A percentile compares a stretch with the other conserved stretches of the same genome.
Evolutionary conservation across 2,888 invertebrate species (phyloP).

Genomic region (Zeuzera pyrina): DNA sequence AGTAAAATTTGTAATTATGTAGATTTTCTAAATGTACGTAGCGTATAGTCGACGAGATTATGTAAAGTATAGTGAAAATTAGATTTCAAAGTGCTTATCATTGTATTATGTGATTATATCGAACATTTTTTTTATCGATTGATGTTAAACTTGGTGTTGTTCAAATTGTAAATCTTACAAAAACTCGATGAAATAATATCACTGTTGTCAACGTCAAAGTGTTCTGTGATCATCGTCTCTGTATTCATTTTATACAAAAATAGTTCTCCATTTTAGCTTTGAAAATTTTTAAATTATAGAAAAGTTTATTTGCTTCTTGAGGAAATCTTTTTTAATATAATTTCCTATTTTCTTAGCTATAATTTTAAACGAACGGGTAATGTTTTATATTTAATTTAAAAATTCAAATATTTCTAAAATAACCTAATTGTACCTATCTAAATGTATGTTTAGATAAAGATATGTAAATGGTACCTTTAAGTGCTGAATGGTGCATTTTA

Average conservation of each 20-base stretch:
- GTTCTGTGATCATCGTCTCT: slow-evolving; percentile 11
- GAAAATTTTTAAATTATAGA: no score
- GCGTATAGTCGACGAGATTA: slow-evolving; percentile 34
- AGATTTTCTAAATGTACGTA: slow-evolving; percentile 71
- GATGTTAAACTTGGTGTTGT: slow-evolving; percentile 43
- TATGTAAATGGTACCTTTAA: slow-evolving; percentile 36
- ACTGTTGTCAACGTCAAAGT: slow-evolving; percentile 17
- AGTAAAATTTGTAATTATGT: slow-evolving; percentile 65
- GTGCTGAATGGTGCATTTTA: slow-evolving; percentile 55
- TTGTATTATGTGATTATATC: slow-evolving; percentile 43
- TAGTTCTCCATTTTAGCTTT: no score
- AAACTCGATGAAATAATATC: slow-evolving; percentile 16
- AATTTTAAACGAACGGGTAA: no score
- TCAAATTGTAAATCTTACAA: slow-evolving; percentile 17
- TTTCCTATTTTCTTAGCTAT: no score
- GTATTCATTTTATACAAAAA: not conserved
- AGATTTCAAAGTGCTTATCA: slow-evolving; percentile 63
- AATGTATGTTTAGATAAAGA: slow-evolving; percentile 53
- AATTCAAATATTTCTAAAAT: slow-evolving; percentile 1
- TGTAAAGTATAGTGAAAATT: slow-evolving; percentile 47
- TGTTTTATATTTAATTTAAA: slow-evolving; percentile 1
- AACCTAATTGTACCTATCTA: slow-evolving; percentile 28
- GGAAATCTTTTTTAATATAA: no score
- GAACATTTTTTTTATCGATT: slow-evolving; percentile 36
- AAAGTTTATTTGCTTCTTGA: no score